Evolutionary conservation across 2,113 vertebrate species (phyloP).

Genomic region (Condylura cristata): DNA sequence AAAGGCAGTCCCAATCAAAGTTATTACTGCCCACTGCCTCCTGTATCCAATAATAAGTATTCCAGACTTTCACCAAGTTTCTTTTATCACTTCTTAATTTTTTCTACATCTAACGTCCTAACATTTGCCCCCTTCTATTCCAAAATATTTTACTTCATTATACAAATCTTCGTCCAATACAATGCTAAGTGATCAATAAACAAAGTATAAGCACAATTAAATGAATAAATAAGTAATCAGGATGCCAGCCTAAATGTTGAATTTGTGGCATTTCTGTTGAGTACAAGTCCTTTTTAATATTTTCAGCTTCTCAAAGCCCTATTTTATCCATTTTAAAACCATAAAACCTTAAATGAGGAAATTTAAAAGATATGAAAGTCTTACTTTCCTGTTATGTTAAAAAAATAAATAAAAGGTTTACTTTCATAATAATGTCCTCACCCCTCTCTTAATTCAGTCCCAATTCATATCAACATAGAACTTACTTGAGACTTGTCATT

Average conservation of each 20-base stretch:
- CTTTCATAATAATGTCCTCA: neutral
- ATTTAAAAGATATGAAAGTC: neutral
- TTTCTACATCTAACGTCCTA: neutral
- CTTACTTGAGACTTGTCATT: neutral
- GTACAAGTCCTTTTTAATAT: neutral
- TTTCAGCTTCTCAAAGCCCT: neutral
- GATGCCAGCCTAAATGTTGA: neutral
- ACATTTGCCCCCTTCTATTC: neutral
- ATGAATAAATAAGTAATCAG: neutral
- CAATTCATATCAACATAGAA: neutral
- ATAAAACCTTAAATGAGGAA: neutral
- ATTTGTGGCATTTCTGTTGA: neutral
- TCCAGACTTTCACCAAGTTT: slow-evolving; percentile 39
- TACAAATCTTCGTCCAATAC: neutral
- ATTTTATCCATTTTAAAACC: neutral
- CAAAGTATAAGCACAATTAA: neutral
- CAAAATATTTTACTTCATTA: neutral
- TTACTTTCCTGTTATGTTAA: neutral
- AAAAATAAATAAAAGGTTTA: neutral
- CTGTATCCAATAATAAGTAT: slow-evolving; percentile 47
- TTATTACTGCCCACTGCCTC: slow-evolving; percentile 21
- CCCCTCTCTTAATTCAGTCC: neutral
- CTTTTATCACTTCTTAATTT: neutral
- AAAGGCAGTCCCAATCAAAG: slow-evolving; percentile 59
- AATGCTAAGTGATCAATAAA: neutral